phyloP scores from a whole-genome alignment of 1,140 invertebrate genomes.

The Pachyrhynchus sulphureomaculatus region DNA sequence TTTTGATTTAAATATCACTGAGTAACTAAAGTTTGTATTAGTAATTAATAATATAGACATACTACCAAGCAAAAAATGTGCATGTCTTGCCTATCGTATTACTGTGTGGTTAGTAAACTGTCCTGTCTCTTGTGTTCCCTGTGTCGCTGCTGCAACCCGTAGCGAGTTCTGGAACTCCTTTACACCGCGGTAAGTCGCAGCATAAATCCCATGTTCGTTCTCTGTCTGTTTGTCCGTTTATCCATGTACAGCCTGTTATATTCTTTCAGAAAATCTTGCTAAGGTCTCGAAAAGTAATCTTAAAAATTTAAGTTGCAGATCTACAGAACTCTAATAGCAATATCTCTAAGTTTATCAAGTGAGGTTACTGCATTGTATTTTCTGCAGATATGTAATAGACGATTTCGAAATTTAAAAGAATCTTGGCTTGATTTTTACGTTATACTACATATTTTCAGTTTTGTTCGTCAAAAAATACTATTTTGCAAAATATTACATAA shows the following conservation, averaged over 20 bases:
- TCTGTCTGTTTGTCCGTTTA: conserved; percentile 49
- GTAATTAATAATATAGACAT: too few species aligned
- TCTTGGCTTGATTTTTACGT: conserved; percentile 10
- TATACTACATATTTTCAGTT: conserved; percentile 17
- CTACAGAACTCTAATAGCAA: background rate
- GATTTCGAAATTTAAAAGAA: too few species aligned
- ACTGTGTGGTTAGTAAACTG: conserved; percentile 69
- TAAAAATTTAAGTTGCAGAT: conserved; percentile 19
- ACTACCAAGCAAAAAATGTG: too few species aligned
- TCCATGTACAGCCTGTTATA: conserved; percentile 50
- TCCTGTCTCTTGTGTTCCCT: conserved; percentile 73
- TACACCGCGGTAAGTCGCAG: conserved; percentile 93
- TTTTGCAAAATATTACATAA: too few species aligned
- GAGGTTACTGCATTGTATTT: too few species aligned
- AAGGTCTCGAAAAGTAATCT: background rate
- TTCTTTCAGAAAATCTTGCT: background rate
- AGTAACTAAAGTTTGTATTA: too few species aligned
- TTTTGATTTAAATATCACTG: too few species aligned
- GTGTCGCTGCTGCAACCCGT: conserved; percentile 69
- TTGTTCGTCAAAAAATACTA: background rate
- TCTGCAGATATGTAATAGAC: too few species aligned
- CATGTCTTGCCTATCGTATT: conserved; percentile 55
- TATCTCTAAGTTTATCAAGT: background rate
- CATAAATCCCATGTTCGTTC: conserved; percentile 52
- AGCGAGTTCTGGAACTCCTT: conserved; percentile 97